phyloP scores from a whole-genome alignment of 2,113 vertebrate genomes.

The Catharus minimus region DNA sequence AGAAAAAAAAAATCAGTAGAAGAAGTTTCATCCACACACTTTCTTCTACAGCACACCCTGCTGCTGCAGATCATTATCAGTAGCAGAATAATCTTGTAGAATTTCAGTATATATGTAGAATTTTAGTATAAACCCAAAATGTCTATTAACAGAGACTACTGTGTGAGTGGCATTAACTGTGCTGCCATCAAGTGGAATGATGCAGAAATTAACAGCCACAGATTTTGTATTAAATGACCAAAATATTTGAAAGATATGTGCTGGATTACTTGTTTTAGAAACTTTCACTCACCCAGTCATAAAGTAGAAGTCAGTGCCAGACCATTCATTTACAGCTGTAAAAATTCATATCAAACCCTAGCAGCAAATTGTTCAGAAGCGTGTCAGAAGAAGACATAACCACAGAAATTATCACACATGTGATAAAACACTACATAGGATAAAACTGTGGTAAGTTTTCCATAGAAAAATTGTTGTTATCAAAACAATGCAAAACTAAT shows the following conservation, averaged over 20 bases:
- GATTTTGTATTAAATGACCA: not conserved
- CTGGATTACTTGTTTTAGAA: not conserved
- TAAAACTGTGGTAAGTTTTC: not conserved
- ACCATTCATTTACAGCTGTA: not conserved
- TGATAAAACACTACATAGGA: not conserved
- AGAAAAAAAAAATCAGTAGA: not conserved
- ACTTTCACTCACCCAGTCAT: not conserved
- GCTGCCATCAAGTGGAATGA: constrained; percentile 37
- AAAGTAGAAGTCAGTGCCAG: not conserved
- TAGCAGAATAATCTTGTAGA: not conserved
- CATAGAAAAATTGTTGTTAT: not conserved
- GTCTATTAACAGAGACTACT: not conserved
- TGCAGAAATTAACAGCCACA: not conserved
- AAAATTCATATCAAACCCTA: not conserved
- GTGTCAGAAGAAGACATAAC: not conserved
- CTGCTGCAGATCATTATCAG: not conserved
- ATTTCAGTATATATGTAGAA: too few relatives aligned
- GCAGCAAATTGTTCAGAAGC: not conserved
- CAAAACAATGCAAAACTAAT: not conserved
- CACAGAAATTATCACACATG: not conserved
- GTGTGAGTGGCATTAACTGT: not conserved
- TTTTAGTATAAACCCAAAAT: not conserved
- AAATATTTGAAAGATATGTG: not conserved
- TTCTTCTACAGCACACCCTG: not conserved
- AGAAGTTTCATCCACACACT: not conserved